phyloP scores from a whole-genome alignment of 2,888 invertebrate genomes.

The Sisyra terminalis region DNA sequence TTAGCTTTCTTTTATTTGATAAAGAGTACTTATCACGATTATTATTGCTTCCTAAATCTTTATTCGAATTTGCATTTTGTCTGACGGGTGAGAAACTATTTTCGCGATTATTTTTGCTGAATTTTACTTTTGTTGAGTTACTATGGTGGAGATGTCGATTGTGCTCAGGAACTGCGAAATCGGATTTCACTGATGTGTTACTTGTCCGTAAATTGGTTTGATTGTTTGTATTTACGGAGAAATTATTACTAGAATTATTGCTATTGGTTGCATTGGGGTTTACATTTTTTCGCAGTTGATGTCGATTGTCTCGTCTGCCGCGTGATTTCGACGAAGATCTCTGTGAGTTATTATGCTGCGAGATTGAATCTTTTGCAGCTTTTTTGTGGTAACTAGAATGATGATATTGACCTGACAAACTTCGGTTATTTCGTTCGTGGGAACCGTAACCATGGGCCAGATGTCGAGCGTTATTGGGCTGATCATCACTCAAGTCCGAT shows the following conservation, averaged over 20 bases:
- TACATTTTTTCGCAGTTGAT: neutral
- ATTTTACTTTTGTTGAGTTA: neutral
- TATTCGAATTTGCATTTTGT: neutral
- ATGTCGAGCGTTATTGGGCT: neutral
- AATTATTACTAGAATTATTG: neutral
- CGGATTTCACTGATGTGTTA: neutral
- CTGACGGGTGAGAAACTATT: conserved; percentile 1
- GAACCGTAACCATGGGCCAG: neutral
- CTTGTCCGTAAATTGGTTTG: neutral
- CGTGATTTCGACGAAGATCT: conserved; percentile 1
- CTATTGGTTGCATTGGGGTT: neutral
- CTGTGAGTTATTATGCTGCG: neutral
- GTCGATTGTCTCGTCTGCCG: neutral
- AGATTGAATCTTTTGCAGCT: neutral
- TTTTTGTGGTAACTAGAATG: neutral
- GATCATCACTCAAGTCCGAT: conserved; percentile 3
- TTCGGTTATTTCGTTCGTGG: neutral
- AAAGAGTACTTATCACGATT: neutral
- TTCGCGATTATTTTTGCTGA: conserved; percentile 1
- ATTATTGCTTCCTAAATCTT: neutral
- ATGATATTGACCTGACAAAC: neutral
- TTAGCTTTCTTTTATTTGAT: conserved; percentile 1
- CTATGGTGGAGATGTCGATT: neutral
- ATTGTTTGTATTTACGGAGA: no score
- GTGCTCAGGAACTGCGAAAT: neutral